A percentile compares a stretch with the other conserved stretches of the same genome.
Conservation (phyloP, 1,140 invertebrate species). For the Trigoniulus corallinus region DNA sequence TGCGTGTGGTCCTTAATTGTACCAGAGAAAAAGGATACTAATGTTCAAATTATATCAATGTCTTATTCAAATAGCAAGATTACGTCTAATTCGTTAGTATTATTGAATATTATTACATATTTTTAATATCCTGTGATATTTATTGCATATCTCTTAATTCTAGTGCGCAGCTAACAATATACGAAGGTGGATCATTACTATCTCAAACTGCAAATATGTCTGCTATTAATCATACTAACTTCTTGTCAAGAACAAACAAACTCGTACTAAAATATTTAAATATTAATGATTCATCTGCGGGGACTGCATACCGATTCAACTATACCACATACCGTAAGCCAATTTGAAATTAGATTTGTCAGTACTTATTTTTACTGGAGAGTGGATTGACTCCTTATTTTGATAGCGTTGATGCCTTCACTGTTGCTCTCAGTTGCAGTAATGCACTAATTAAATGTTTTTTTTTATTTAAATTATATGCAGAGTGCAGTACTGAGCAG, state of each 20-base stretch:
- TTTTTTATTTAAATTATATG: background rate
- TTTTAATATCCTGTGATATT: background rate
- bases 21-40: background rate
- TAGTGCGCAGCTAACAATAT: background rate
- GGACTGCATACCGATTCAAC: background rate
- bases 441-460: background rate
- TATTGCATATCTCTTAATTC: background rate
- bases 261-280: background rate
- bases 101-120: background rate
- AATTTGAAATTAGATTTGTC: no score
- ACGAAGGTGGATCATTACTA: background rate
- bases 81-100: background rate
- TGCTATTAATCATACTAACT: background rate
- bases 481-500: slow-evolving; percentile 6
- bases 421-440: background rate
- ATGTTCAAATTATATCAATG: background rate
- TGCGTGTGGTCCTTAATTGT: background rate
- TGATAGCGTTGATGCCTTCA: background rate
- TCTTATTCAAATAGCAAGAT: background rate
- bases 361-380: no score
- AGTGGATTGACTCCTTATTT: no score
- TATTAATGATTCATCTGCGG: background rate
- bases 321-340: background rate
- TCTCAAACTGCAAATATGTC: background rate
- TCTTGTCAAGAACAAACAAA: background rate